Evolutionary conservation across 2,797 vertebrate genomes (phyloP).

Genomic region (Lophotriccus pileatus): DNA sequence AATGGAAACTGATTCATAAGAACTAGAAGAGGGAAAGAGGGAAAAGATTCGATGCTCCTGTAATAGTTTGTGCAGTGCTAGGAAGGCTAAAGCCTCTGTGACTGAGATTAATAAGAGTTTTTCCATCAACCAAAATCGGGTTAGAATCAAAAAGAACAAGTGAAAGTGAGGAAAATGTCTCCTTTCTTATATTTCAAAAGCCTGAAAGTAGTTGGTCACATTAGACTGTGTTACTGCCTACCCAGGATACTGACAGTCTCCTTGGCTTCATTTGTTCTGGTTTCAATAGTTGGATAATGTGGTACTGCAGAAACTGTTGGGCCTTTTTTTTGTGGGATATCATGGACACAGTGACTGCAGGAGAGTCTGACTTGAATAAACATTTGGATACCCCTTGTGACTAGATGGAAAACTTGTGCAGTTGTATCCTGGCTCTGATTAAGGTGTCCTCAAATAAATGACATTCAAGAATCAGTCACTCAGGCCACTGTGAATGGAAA

Average conservation of each 20-base stretch:
- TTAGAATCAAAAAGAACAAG: background rate
- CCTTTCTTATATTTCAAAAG: constrained; percentile 14
- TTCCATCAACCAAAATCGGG: background rate
- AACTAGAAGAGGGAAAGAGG: background rate
- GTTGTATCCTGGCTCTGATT: background rate
- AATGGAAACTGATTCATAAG: background rate
- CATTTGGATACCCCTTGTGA: background rate
- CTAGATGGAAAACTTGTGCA: background rate
- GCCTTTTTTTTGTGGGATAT: background rate
- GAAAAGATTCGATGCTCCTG: background rate
- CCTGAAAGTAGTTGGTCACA: background rate
- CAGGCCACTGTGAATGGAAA: background rate
- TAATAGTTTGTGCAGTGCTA: background rate
- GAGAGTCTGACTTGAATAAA: background rate
- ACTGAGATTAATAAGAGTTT: background rate
- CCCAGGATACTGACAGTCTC: background rate
- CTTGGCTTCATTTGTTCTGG: background rate
- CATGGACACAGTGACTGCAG: background rate
- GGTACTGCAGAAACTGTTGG: background rate
- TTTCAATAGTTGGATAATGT: background rate
- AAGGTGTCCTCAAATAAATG: background rate
- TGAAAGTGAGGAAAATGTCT: background rate
- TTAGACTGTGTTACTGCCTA: background rate
- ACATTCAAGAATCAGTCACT: background rate
- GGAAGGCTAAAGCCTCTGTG: background rate